phyloP scores from a whole-genome alignment of 2,797 vertebrate genomes.

The Channallabes apus region DNA sequence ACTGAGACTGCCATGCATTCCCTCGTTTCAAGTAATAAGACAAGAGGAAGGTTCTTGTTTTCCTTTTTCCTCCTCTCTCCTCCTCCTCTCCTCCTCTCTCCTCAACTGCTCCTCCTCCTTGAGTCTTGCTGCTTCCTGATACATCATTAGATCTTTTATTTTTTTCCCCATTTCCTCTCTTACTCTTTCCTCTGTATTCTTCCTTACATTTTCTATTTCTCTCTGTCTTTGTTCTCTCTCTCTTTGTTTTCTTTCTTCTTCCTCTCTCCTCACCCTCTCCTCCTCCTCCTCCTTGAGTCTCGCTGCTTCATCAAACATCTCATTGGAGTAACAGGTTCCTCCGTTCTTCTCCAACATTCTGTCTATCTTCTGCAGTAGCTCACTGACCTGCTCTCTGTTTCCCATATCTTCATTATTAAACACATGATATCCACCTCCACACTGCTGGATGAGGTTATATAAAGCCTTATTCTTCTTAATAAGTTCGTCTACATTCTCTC shows the following conservation, averaged over 20 bases:
- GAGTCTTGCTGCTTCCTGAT: too few relatives aligned
- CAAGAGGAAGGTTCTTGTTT: neutral
- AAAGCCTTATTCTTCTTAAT: neutral
- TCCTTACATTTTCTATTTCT: neutral
- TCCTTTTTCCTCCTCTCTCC: neutral
- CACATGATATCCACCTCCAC: conserved; percentile 30
- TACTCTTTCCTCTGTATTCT: neutral
- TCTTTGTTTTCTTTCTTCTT: neutral
- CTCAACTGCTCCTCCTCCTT: too few relatives aligned
- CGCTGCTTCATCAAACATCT: conserved; percentile 20
- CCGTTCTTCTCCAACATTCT: conserved; percentile 30
- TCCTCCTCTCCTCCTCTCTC: too few relatives aligned
- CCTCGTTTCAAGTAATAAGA: too few relatives aligned
- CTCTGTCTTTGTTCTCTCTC: neutral
- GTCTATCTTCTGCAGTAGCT: conserved; percentile 46
- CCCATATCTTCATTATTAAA: conserved; percentile 22
- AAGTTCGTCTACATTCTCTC: neutral
- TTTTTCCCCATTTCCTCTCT: too few relatives aligned
- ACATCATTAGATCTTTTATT: neutral
- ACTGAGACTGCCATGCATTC: too few relatives aligned
- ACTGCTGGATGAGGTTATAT: neutral
- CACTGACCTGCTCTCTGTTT: conserved; percentile 31
- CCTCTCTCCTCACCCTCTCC: neutral
- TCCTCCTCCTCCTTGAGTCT: conserved; percentile 1
- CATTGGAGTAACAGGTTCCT: conserved; percentile 33